A percentile compares a stretch with the other conserved stretches of the same genome.
Evolutionary conservation across 2,888 invertebrate species (phyloP).

Genomic region (Drosophila kokeensis): DNA sequence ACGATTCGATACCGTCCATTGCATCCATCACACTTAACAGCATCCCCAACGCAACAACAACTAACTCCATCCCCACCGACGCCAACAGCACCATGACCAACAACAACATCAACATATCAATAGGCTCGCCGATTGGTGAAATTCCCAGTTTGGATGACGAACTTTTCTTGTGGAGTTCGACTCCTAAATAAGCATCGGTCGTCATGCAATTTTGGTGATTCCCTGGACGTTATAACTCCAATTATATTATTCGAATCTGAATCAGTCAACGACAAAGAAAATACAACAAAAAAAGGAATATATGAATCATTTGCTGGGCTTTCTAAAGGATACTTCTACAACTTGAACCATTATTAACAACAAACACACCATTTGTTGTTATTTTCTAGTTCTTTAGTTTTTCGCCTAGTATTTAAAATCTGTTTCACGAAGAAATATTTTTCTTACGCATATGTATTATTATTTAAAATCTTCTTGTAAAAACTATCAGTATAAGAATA

Average conservation of each 20-base stretch:
- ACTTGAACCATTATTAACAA: background rate
- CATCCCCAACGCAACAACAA: background rate
- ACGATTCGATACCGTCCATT: constrained; percentile 11
- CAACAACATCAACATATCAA: background rate
- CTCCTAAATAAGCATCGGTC: constrained; percentile 40
- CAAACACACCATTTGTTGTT: background rate
- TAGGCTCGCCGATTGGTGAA: constrained; percentile 39
- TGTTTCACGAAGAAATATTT: no score
- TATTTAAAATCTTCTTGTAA: background rate
- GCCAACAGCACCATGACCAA: background rate
- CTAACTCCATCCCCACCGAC: background rate
- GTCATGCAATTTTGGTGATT: constrained; percentile 42
- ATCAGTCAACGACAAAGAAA: constrained; percentile 2
- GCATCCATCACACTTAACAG: constrained; percentile 11
- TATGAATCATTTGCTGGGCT: background rate
- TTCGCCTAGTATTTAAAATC: no score
- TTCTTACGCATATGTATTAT: background rate
- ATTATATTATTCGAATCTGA: background rate
- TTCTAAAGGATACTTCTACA: background rate
- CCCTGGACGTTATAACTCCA: constrained; percentile 55
- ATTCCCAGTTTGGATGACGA: constrained; percentile 63
- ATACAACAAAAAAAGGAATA: constrained; percentile 7
- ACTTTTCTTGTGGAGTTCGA: constrained; percentile 49
- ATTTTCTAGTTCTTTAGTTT: background rate
- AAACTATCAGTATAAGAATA: no score